Evolutionary conservation across 64 coral and sea anemone species (phyloP), one percentile per base, ranked within the genome.

Genomic region (Porites australiensis): DNA sequence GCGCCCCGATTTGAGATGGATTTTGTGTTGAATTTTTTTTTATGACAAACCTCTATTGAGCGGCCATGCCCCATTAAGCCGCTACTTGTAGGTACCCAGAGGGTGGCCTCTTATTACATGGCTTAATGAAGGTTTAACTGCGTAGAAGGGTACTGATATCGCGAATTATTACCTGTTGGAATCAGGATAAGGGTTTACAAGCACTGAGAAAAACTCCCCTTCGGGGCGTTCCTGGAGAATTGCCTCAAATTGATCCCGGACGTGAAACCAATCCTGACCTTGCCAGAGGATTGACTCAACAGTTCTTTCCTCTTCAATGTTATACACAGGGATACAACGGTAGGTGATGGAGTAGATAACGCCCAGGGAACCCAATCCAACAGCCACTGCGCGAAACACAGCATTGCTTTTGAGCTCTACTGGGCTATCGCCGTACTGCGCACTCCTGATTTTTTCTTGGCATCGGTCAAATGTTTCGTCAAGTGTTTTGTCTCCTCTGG

Each of bases 121-220:
- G n/a, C n/a, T n/a, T n/a, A n/a, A n/a, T n/a, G 11, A 57, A 57
- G 3, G 53, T 11, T 57, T 57, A 57, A 0, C 11, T 5, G 53
- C 11, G 11, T 57, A 8, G 53, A 57, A 57, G 53, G 53, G 11
- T 57, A 8, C 20, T 14, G 19, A 83, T 11, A 64, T 21, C 44
- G n/a, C n/a, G n/a, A 83, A 58, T 58, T n/a, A n/a, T 69, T 46
- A 93, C 91, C 91, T 37, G 15, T 15, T n/a, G 11, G 87, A 72
- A 10, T 90, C 53, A 20, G 88, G 79, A 77, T 95, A 95, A 22
- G 93, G 93, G 23, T 95, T 95, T 8, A 95, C 77, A 74, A 95
- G 87, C n/a, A 95, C 65, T 2, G 93, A 95, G 82, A 95, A 95
- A 59, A 77, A 95, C 50, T 95, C 93, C 16, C 86, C 92, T 37